A percentile compares a stretch with the other conserved stretches of the same genome.
phyloP scores from a whole-genome alignment of 2,888 invertebrate species.

The Papilio elwesi region DNA sequence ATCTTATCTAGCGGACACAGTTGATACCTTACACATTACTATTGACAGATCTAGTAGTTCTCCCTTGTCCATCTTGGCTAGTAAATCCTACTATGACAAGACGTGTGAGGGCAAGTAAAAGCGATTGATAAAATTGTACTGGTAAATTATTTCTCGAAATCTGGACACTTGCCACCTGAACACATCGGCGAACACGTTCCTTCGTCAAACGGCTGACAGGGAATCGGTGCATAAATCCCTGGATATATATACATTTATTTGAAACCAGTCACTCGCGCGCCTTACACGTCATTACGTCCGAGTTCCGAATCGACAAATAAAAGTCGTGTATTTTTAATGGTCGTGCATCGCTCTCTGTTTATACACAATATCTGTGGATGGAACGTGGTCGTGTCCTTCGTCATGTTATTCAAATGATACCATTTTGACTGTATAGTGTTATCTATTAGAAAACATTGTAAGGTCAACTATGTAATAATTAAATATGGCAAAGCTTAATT shows the following conservation, averaged over 20 bases:
- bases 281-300: slow-evolving; percentile 30
- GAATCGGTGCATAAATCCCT: slow-evolving; percentile 23
- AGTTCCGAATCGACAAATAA: slow-evolving; percentile 35
- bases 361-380: background rate
- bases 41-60: too few species aligned
- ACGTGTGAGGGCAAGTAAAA: slow-evolving; percentile 7
- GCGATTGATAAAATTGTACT: background rate
- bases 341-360: slow-evolving; percentile 31
- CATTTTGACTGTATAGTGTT: background rate
- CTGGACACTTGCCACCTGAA: slow-evolving; percentile 23
- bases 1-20: too few species aligned
- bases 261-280: slow-evolving; percentile 12
- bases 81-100: background rate
- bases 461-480: too few species aligned
- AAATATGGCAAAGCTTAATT: too few species aligned
- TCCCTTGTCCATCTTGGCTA: background rate
- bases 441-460: background rate
- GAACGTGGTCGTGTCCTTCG: background rate
- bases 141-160: background rate
- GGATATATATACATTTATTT: slow-evolving; percentile 15
- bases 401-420: background rate
- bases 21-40: too few species aligned
- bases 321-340: slow-evolving; percentile 29
- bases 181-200: background rate
- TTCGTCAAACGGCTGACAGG: slow-evolving; percentile 17